These are phyloP conservation scores for Macrophya alboannulata DNA, from an alignment of 2,888 invertebrate genomes.

Conservation along the genomic window DNA sequence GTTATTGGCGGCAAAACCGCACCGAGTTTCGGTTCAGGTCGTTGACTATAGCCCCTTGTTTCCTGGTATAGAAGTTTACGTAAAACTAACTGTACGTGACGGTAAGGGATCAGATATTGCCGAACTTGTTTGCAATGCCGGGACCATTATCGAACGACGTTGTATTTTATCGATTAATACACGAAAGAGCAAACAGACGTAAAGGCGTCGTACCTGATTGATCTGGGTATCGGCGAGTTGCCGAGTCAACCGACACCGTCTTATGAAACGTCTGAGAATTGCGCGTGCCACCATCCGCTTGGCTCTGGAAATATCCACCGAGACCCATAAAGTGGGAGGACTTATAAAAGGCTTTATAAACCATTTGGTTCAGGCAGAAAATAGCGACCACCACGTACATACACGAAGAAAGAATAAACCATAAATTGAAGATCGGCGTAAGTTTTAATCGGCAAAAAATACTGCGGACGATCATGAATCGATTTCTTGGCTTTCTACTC, in stretches of 20 bases:
- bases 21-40: constrained; percentile 36
- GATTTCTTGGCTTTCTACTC: constrained; percentile 58
- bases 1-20: constrained; percentile 26
- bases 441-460: constrained; percentile 22
- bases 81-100: constrained; percentile 39
- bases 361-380: constrained; percentile 46
- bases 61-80: constrained; percentile 54
- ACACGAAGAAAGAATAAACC: constrained; percentile 41
- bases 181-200: constrained; percentile 7
- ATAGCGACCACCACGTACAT: constrained; percentile 44
- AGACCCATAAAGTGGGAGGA: constrained; percentile 53
- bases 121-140: constrained; percentile 21
- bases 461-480: constrained; percentile 35
- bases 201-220: constrained; percentile 41
- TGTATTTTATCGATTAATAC: constrained; percentile 33
- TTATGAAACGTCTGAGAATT: constrained; percentile 44
- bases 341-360: constrained; percentile 58
- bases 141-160: constrained; percentile 1
- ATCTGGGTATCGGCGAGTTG: constrained; percentile 34
- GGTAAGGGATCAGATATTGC: constrained; percentile 26
- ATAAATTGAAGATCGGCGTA: constrained; percentile 1
- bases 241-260: constrained; percentile 37
- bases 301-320: constrained; percentile 19
- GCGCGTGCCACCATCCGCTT: constrained; percentile 26
- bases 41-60: constrained; percentile 36